These are phyloP conservation scores for Rattus rattus DNA, from an alignment of 2,113 vertebrate genomes.

Conservation along the genomic window DNA sequence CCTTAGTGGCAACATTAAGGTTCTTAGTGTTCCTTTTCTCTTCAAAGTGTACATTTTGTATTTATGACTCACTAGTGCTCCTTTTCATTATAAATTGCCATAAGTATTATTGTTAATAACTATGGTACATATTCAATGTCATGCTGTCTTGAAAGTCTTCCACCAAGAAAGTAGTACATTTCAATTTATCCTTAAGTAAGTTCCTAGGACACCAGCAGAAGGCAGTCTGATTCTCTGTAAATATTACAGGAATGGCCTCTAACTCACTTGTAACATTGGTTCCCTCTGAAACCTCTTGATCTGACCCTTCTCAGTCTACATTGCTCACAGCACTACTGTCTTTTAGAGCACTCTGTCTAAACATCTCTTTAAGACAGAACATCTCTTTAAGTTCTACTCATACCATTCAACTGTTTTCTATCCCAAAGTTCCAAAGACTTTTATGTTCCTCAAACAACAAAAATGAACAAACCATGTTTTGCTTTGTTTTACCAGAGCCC, in stretches of 20 bases:
- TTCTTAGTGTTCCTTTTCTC: neutral
- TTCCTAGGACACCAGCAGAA: neutral
- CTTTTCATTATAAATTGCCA: neutral
- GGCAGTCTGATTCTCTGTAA: neutral
- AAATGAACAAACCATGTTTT: neutral
- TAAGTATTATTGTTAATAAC: neutral
- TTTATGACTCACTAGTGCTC: neutral
- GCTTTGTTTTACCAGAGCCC: neutral
- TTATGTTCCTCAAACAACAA: neutral
- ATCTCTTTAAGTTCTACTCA: neutral
- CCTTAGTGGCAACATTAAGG: neutral
- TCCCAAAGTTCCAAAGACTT: neutral
- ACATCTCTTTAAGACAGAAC: neutral
- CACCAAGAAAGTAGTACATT: neutral
- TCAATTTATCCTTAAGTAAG: neutral
- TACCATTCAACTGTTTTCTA: neutral
- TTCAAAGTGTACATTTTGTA: neutral
- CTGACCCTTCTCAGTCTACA: neutral
- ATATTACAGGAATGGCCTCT: neutral
- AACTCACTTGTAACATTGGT: neutral
- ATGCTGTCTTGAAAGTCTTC: neutral
- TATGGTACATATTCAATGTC: neutral
- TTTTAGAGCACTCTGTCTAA: neutral
- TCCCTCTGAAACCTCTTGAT: neutral
- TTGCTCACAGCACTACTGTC: neutral